A percentile compares a stretch with the other conserved stretches of the same genome.
phyloP scores from a whole-genome alignment of 2,113 vertebrate genomes.

The Myanophis thanlyinensis region DNA sequence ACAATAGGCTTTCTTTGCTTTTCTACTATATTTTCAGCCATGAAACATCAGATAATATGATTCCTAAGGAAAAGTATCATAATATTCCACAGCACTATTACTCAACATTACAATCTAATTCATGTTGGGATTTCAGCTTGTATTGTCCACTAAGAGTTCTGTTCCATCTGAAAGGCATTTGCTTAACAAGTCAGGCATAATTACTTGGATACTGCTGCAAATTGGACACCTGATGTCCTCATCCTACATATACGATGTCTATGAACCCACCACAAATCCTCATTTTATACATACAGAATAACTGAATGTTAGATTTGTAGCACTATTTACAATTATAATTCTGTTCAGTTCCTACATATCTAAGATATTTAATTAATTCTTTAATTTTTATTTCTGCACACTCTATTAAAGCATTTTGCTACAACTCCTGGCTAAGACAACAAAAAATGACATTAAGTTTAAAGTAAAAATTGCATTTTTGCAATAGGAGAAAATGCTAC shows the following conservation, averaged over 20 bases:
- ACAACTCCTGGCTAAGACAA: not conserved
- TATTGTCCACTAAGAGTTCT: not conserved
- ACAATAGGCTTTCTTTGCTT: not conserved
- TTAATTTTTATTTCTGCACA: not conserved
- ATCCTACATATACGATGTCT: not conserved
- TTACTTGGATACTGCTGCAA: not conserved
- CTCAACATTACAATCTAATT: not conserved
- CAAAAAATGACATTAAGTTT: not conserved
- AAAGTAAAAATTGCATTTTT: not conserved
- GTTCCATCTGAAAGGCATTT: not conserved
- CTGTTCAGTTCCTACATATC: not conserved
- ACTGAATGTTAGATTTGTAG: not conserved
- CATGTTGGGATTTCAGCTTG: not conserved
- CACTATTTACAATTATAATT: not conserved
- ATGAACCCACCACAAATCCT: not conserved
- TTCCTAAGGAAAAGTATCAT: slow-evolving; percentile 24
- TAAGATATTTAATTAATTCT: not conserved
- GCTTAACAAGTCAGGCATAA: not conserved
- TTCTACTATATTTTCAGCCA: not conserved
- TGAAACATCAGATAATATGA: slow-evolving; percentile 13
- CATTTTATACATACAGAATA: not conserved
- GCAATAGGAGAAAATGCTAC: not conserved
- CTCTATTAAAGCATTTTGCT: not conserved
- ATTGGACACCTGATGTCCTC: not conserved
- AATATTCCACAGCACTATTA: not conserved